Evolutionary conservation across 2,888 invertebrate species (phyloP).

Genomic region (Eupsilia transversa): DNA sequence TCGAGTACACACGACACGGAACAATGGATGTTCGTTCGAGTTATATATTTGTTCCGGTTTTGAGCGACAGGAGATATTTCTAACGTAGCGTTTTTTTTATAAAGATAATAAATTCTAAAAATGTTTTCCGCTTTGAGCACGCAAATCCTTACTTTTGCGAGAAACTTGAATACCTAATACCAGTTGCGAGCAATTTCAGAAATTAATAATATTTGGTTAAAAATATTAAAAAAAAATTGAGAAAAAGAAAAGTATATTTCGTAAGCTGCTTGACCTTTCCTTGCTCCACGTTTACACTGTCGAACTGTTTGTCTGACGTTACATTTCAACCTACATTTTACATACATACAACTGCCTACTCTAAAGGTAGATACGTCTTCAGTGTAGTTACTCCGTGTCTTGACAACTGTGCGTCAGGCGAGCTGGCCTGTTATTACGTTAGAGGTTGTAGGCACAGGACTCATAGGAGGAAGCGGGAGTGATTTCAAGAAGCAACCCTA

Average conservation of each 20-base stretch:
- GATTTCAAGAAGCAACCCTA: neutral
- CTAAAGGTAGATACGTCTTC: neutral
- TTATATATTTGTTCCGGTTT: neutral
- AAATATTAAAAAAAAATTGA: too few species aligned
- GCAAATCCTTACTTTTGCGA: neutral
- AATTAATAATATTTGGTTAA: neutral
- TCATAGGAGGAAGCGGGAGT: neutral
- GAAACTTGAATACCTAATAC: neutral
- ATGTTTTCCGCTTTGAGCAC: neutral
- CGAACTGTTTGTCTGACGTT: neutral
- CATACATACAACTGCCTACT: neutral
- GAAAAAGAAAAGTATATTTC: neutral
- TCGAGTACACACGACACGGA: neutral
- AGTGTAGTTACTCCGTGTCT: neutral
- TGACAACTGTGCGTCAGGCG: conserved; percentile 15
- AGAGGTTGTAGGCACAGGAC: neutral
- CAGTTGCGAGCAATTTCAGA: too few species aligned
- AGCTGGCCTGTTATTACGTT: neutral
- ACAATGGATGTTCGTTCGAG: neutral
- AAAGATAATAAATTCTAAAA: too few species aligned
- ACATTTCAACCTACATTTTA: neutral
- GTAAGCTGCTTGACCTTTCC: neutral
- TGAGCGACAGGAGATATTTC: neutral
- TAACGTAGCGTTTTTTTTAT: too few species aligned
- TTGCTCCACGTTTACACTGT: neutral